A percentile compares a stretch with the other conserved stretches of the same genome.
Conservation (phyloP, 64 coral and sea anemone species). For the Actinia equina region DNA sequence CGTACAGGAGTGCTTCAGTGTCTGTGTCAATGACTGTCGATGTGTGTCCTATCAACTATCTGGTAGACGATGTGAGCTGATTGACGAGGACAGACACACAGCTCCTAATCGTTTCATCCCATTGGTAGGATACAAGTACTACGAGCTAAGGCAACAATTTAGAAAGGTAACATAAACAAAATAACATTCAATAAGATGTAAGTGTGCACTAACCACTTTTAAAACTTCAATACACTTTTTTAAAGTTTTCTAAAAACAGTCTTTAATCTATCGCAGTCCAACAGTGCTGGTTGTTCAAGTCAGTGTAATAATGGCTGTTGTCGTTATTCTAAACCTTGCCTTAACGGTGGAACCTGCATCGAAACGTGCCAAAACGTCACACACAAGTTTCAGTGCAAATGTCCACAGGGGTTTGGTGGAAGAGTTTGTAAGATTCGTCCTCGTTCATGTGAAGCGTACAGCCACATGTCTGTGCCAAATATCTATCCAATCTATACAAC, state of each 20-base stretch:
- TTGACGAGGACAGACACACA: neutral
- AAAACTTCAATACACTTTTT: neutral
- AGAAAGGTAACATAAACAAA: neutral
- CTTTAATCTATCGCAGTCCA: too few species aligned
- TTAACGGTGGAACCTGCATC: constrained; percentile 28
- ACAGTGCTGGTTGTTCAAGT: neutral
- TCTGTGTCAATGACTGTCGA: too few species aligned
- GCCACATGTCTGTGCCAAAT: neutral
- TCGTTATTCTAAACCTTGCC: neutral
- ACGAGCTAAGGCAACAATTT: constrained; percentile 19
- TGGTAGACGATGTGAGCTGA: too few species aligned
- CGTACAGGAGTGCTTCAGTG: too few species aligned
- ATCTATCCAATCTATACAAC: neutral
- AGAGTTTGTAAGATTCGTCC: neutral
- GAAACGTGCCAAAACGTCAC: constrained; percentile 14
- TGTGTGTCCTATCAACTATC: too few species aligned
- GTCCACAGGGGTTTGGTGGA: neutral
- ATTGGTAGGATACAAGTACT: neutral
- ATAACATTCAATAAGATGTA: neutral
- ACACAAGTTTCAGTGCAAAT: too few species aligned
- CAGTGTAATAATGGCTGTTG: too few species aligned
- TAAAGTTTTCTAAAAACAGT: too few species aligned
- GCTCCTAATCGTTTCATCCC: neutral
- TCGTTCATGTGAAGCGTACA: neutral
- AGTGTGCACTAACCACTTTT: neutral